Evolutionary conservation across 2,888 invertebrate genomes (phyloP), one percentile per base, ranked within the genome.

Genomic region (Erannis defoliaria): DNA sequence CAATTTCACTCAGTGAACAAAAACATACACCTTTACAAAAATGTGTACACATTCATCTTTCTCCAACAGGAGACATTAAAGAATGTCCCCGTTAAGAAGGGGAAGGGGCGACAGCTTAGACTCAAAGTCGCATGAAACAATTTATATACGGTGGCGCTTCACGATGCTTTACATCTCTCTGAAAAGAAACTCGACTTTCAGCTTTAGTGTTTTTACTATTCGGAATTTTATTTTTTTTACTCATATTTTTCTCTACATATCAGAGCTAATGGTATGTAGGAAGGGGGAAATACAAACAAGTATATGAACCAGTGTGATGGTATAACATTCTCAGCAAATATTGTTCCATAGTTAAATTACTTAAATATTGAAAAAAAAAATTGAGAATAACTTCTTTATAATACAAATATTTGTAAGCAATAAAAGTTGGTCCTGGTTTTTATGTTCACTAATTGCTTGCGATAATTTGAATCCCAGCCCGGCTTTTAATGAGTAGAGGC

Each of bases 11-110:
- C 82, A 77, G 82, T 84, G 86, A 86, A 88, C 86, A 89, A 89
- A 90, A 89, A 90, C 88, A 88, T 81, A 88, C 84, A 88, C 87
- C 84, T 89, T 84, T 87, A 86, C 88, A 88, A 90, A 91, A 91
- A 92, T 90, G 89, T 86, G 78, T 86, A 81, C 83, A 89, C 90
- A 92, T 93, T 90, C 89, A 88, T 93, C 92, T 92, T 91, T 90
- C 89, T 86, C 82, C 85, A 87, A 85, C 81, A 80, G 80, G 83
- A 85, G 89, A 90, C 90, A 86, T 89, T 90, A 90, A 91, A 91
- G 86, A 92, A 92, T 92, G 91, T 90, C 88, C 82, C 85, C 80
- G 86, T 86, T 86, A 88, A 87, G 80, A 75, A 89, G 86, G 89
- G 90, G 87, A 89, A 86, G 90, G 85, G 85, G 70, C 73, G 73